Conservation (phyloP, 2,888 invertebrate genomes). For the Anticlea derivata region DNA sequence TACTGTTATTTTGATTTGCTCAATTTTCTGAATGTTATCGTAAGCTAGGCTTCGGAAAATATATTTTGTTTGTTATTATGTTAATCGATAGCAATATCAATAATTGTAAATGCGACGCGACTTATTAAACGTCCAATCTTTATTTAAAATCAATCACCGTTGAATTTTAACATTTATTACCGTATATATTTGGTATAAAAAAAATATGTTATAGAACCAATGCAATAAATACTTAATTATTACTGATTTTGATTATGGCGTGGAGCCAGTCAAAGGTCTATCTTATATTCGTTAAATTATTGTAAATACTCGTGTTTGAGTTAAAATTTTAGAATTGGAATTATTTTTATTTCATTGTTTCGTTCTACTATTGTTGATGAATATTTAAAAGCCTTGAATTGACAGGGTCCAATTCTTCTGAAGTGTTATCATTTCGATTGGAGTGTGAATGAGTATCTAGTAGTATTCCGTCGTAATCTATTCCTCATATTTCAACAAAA, state of each 20-base stretch:
- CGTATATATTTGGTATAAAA: constrained; percentile 2
- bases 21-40: constrained; percentile 77
- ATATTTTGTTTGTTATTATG: constrained; percentile 60
- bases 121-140: constrained; percentile 3
- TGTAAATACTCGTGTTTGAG: constrained; percentile 4
- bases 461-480: too few relatives aligned
- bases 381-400: constrained; percentile 15
- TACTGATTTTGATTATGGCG: background rate
- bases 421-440: constrained; percentile 1
- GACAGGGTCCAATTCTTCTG: constrained; percentile 18
- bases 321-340: constrained; percentile 6
- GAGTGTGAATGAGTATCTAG: background rate
- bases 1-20: constrained; percentile 82
- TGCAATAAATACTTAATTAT: constrained; percentile 8
- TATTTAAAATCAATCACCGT: background rate
- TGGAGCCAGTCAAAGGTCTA: background rate
- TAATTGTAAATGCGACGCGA: constrained; percentile 31
- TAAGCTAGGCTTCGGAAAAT: constrained; percentile 70
- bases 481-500: too few relatives aligned
- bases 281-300: constrained; percentile 4
- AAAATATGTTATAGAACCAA: background rate
- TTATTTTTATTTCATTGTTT: constrained; percentile 4
- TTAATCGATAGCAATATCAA: constrained; percentile 45
- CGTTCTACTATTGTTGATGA: constrained; percentile 5
- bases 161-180: background rate